Evolutionary conservation across 2,888 invertebrate species (phyloP), one percentile per base, ranked within the genome.

Genomic region (Bursaphelenchus okinawaensis): DNA sequence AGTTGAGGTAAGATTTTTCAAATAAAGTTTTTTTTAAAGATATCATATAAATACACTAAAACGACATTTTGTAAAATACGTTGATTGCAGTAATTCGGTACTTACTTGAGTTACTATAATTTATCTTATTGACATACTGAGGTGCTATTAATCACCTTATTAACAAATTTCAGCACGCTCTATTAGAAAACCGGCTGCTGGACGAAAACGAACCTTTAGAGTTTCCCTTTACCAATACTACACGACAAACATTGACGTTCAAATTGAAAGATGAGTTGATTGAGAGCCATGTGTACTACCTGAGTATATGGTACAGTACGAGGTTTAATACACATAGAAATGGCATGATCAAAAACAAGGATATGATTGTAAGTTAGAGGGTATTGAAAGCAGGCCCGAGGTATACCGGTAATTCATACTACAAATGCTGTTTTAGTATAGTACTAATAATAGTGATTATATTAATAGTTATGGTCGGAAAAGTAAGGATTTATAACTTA

Each of bases 251-350:
- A 8, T 50, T 64, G 4, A 19, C 16, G 0, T 66, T 66, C 7
- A n/a, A n/a, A 8, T 16, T 66, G 16, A n/a, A 12, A 8, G 23
- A 24, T 19, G 20, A 20, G 22, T 6, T 66, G 52, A n/a, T n/a
- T n/a, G 29, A 51, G 12, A 27, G 28, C 12, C 68, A 69, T 40
- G 66, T 66, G 20, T 66, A 66, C 31, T 69, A 66, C 56, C 51
- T 66, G 40, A 20, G 24, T 12, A 23, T 66, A 16, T 65, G 62
- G 59, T 66, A 40, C 54, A 66, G 26, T 1, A 69, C 69, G 0
- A n/a, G 31, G 9, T 66, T 69, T 40, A 62, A 68, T 1, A 19
- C 27, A 4, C 60, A 66, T 0, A n/a, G 29, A 1, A 26, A 24
- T 19, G 66, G 68, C 1, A 26, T 66, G 50, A 31, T 56, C 22